These are phyloP conservation scores for Eretmochelys imbricata DNA, from an alignment of 2,113 vertebrate genomes.

Conservation along the genomic window DNA sequence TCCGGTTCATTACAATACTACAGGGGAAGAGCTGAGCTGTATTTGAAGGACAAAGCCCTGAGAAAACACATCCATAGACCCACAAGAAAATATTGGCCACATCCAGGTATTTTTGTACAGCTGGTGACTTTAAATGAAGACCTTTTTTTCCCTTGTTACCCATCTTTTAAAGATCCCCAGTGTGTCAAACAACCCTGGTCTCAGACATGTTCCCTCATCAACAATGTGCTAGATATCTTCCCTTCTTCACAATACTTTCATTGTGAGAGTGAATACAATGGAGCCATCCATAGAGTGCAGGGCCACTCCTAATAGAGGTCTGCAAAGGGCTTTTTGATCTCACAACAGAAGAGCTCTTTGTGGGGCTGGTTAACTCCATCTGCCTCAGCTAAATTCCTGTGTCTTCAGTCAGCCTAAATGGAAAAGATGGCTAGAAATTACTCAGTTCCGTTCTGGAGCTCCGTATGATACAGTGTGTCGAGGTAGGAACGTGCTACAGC, in stretches of 20 bases:
- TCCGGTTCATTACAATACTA: too few species aligned
- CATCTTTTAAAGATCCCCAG: neutral
- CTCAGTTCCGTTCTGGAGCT: accelerated
- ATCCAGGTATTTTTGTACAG: accelerated
- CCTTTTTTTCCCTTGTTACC: neutral
- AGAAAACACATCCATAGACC: neutral
- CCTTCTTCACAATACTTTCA: neutral
- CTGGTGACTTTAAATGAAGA: neutral
- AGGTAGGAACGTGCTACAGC: neutral
- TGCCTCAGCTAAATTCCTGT: accelerated
- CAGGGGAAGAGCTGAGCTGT: neutral
- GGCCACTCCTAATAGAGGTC: neutral
- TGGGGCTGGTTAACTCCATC: neutral
- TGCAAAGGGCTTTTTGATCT: conserved; percentile 17
- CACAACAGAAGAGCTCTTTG: neutral
- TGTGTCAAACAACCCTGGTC: neutral
- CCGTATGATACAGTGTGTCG: neutral
- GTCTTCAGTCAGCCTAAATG: neutral
- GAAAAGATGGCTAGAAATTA: accelerated
- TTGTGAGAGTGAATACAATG: conserved; percentile 43
- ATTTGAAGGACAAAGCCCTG: neutral
- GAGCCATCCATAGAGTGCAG: conserved; percentile 17
- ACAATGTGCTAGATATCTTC: neutral
- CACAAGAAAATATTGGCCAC: accelerated
- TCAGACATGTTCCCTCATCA: neutral